Evolutionary conservation across 2,113 vertebrate species (phyloP).

Genomic region (Crotalus horridus): DNA sequence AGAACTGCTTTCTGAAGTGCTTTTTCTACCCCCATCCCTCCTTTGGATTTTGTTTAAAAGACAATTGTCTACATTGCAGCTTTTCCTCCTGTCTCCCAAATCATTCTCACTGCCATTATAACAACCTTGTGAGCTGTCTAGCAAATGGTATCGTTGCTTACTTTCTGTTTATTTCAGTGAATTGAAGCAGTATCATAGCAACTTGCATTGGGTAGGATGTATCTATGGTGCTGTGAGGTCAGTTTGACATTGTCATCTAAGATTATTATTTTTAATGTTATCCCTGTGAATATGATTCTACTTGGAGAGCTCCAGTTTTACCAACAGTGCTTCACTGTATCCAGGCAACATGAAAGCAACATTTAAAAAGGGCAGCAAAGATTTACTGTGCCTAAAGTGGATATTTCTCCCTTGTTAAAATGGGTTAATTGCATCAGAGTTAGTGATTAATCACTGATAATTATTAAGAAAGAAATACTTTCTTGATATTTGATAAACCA

Average conservation of each 20-base stretch:
- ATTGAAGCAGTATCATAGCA: not conserved
- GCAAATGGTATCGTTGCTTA: not conserved
- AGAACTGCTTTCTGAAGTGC: not conserved
- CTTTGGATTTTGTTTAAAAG: not conserved
- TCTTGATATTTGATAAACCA: not conserved
- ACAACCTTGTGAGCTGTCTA: not conserved
- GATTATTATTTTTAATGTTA: constrained; percentile 23
- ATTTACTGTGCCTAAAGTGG: not conserved
- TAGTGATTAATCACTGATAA: constrained; percentile 24
- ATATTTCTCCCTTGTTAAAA: not conserved
- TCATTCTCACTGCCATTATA: not conserved
- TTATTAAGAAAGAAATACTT: not conserved
- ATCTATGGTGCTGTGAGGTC: not conserved
- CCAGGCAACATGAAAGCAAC: not conserved
- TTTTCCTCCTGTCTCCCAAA: not conserved
- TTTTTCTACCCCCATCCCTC: not conserved
- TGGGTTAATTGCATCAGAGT: constrained; percentile 4
- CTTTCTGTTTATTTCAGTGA: not conserved
- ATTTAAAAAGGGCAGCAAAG: not conserved
- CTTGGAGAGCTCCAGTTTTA: not conserved
- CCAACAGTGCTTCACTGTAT: not conserved
- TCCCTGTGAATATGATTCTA: not conserved
- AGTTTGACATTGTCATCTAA: not conserved
- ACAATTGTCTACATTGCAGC: not conserved
- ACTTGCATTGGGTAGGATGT: not conserved